Percentiles rank a stretch among this genome's conserved stretches.
phyloP scores from a whole-genome alignment of 2,888 invertebrate genomes.

The Cheilosia grossa region DNA sequence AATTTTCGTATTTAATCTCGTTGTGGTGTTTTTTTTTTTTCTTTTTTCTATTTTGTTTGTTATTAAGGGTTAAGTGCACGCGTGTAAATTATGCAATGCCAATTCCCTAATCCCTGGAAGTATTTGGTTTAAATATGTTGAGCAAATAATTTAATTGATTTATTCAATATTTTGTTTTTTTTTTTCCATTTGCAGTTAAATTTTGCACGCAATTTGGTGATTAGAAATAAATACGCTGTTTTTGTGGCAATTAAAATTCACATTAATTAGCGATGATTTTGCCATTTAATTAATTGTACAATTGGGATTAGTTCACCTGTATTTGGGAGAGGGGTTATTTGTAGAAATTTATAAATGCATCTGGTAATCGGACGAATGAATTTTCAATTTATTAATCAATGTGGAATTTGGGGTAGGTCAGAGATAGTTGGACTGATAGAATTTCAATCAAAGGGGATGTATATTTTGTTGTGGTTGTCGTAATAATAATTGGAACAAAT shows the following conservation, averaged over 20 bases:
- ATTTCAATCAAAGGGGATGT: too few species aligned
- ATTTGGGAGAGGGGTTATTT: not conserved
- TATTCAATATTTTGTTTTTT: not conserved
- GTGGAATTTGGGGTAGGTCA: too few species aligned
- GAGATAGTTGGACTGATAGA: too few species aligned
- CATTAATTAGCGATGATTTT: conserved; percentile 53
- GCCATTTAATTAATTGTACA: conserved; percentile 57
- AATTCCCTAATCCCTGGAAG: conserved; percentile 25
- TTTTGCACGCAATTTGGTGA: conserved; percentile 23
- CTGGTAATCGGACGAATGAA: not conserved
- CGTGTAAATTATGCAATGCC: conserved; percentile 6
- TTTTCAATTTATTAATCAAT: too few species aligned
- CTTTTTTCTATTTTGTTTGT: not conserved
- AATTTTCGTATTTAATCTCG: not conserved
- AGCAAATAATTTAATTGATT: conserved; percentile 26
- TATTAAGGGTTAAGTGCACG: not conserved
- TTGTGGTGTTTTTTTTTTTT: not conserved
- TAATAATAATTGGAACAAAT: too few species aligned
- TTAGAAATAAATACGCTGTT: conserved; percentile 28
- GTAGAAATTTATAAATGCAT: not conserved
- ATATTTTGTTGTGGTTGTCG: too few species aligned
- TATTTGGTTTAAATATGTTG: conserved; percentile 47
- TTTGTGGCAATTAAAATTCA: conserved; percentile 35
- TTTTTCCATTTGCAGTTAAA: not conserved
- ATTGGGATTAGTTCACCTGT: conserved; percentile 2